Evolutionary conservation across 2,888 invertebrate species (phyloP), one percentile per base, ranked within the genome.

Genomic region (Protodeltote pygarga): DNA sequence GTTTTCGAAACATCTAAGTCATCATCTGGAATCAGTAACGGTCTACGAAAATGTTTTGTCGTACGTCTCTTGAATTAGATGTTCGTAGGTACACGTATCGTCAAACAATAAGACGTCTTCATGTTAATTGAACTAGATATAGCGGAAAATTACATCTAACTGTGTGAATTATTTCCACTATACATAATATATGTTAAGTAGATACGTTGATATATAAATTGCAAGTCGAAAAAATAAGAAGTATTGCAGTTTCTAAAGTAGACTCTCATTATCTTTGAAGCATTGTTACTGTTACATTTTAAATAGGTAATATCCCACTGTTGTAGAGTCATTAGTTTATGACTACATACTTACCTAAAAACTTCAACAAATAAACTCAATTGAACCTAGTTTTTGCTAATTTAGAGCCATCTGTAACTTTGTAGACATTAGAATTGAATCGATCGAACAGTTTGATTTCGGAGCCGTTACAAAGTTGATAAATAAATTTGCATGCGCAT

Each of bases 11-110:
- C 73, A 69, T 76, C 79, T 74, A 78, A 85, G 82, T 84, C 85
- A 84, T 84, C 82, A 78, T 79, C 71, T 73, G 71, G 76, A 77
- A 79, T 79, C 80, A 71, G 78, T 84, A 83, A 84, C 85, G 83
- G 83, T 83, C 72, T 69, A 72, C 65, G 51, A 64, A 65, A 73
- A 72, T 64, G 73, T 72, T 70, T 66, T 71, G 70, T 71, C 65
- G 53, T 44, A 49, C 47, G 39, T 35, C 32, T 41, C 65, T 51
- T 47, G 58, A 47, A 34, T 54, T 37, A 54, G 51, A 48, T 61
- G 51, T 51, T 44, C 42, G 14, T 54, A n/a, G n/a, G n/a, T n/a
- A 62, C 54, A 63, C 45, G 62, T 59, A 59, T 54, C 59, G 49
- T 32, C 61, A 65, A 58, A 65, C 52, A 64, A 64, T 47, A 37